These are phyloP conservation scores for Agrotis segetum DNA, from an alignment of 2,888 invertebrate species.

Conservation along the genomic window DNA sequence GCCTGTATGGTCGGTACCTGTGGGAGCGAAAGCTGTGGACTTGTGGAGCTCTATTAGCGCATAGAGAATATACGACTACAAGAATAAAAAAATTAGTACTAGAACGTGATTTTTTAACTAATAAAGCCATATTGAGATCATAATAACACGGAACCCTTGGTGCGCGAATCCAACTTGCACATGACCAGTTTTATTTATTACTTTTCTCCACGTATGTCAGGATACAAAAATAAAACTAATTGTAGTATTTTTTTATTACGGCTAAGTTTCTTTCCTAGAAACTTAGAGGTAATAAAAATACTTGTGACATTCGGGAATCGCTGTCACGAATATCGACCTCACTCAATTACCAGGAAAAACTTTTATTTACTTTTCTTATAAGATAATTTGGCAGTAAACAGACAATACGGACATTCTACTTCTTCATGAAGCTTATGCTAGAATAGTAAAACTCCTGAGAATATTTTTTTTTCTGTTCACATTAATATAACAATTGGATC, in stretches of 20 bases:
- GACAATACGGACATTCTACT: constrained; percentile 20
- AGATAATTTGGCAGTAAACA: constrained; percentile 53
- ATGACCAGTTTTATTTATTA: background rate
- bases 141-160: too few species aligned
- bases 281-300: constrained; percentile 46
- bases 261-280: constrained; percentile 22
- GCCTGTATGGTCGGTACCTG: too few species aligned
- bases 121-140: too few species aligned
- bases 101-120: too few species aligned
- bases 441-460: too few species aligned
- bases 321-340: constrained; percentile 55
- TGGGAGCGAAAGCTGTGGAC: too few species aligned
- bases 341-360: constrained; percentile 55
- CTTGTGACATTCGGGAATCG: constrained; percentile 47
- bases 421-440: background rate
- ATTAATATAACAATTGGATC: too few species aligned
- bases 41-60: too few species aligned
- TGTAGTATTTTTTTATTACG: background rate
- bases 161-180: too few species aligned
- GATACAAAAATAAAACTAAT: constrained; percentile 14
- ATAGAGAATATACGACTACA: too few species aligned
- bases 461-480: too few species aligned
- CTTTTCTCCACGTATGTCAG: background rate
- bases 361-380: constrained; percentile 49
- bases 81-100: too few species aligned